Conservation (phyloP, 2,888 invertebrate species). For the Coleophora flavipennella region DNA sequence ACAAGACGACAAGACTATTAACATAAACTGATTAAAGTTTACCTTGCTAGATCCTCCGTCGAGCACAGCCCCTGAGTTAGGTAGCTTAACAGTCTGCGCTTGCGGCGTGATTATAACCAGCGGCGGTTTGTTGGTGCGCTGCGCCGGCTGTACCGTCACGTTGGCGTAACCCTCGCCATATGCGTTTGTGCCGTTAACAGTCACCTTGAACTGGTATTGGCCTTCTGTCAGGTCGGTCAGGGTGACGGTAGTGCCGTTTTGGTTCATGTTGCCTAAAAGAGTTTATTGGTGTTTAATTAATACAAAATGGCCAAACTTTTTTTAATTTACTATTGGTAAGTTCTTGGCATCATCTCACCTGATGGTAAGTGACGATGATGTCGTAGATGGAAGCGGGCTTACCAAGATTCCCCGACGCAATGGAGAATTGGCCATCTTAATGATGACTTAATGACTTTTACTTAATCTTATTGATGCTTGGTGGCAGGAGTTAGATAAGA, state of each 20-base stretch:
- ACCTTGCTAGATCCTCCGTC: slow-evolving; percentile 85
- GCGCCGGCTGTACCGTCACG: slow-evolving; percentile 90
- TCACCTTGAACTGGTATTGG: slow-evolving; percentile 86
- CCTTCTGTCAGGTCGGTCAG: slow-evolving; percentile 90
- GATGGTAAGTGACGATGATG: too few species aligned
- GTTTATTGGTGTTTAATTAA: too few species aligned
- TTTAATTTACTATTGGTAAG: too few species aligned
- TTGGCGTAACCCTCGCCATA: slow-evolving; percentile 90
- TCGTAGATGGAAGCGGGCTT: too few species aligned
- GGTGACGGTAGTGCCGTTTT: slow-evolving; percentile 87
- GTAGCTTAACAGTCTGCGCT: slow-evolving; percentile 88
- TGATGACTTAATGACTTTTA: too few species aligned
- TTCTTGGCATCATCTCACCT: too few species aligned
- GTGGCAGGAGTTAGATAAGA: too few species aligned
- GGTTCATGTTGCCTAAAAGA: slow-evolving; percentile 79
- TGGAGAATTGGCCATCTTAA: too few species aligned
- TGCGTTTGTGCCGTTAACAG: slow-evolving; percentile 83
- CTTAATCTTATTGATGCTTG: too few species aligned
- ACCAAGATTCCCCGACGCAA: too few species aligned
- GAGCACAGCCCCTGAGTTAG: slow-evolving; percentile 90
- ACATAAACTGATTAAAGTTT: slow-evolving; percentile 2
- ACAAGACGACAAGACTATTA: too few species aligned
- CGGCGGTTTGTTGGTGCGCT: slow-evolving; percentile 87
- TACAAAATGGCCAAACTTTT: too few species aligned
- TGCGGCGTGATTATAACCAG: slow-evolving; percentile 89